Evolutionary conservation across 1,140 invertebrate species (phyloP), one percentile per base, ranked within the genome.

Genomic region (Lerema accius): DNA sequence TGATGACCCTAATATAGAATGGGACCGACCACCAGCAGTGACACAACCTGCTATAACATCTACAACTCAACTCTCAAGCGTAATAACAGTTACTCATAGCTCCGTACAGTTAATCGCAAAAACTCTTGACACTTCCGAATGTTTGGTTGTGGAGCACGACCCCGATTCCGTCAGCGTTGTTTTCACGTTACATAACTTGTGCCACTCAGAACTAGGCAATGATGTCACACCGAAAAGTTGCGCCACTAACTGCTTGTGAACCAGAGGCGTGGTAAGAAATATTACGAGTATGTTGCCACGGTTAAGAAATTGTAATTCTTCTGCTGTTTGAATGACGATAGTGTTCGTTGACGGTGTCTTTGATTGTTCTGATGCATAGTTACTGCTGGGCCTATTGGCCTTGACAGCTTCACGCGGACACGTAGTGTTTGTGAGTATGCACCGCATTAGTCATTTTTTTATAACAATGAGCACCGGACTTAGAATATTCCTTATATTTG

Each of bases 151-250:
- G 75, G 76, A 69, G 70, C 76, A 77, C 78, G 87, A 82, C 87
- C 88, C 80, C 84, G 79, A 84, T 90, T 83, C 78, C 40, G 14
- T 10, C 66, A 69, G 64, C 70, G 83, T 86, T 86, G 78, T 89
- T 84, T 78, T 80, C 62, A 61, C 64, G 70, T 90, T 90, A 90
- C 84, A 90, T 90, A 89, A 90, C 78, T 80, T 71, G 74, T 80
- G 81, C 73, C 79, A 79, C 73, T 84, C 73, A 82, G 73, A 90
- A 86, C 82, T 90, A 90, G 88, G 88, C 84, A 89, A 90, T 75
- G 80, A 89, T 90, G 88, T 90, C 88, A 90, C 76, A 77, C 74
- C 83, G 82, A 82, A 89, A 86, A 78, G 78, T 90, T 90, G 84
- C 88, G 86, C 84, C 88, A 90, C 78, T 79, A 79, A 71, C 76